Conservation (phyloP, 2,113 vertebrate species). For the Phocoena sinus region DNA sequence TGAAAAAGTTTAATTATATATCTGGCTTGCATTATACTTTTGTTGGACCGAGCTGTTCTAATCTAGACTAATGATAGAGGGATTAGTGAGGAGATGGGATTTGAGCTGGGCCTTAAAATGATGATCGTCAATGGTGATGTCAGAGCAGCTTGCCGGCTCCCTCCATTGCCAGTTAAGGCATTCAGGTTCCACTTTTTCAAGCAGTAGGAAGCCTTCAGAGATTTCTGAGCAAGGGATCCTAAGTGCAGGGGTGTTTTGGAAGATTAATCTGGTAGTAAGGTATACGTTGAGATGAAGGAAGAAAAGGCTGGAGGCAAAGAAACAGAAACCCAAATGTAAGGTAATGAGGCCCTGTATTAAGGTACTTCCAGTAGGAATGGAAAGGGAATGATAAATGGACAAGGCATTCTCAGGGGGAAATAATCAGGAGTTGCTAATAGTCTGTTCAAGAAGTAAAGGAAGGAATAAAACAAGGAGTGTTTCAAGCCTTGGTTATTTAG, state of each 20-base stretch:
- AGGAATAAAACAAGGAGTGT: neutral
- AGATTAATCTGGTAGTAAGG: neutral
- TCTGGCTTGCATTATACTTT: neutral
- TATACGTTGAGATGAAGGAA: neutral
- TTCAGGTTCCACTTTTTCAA: neutral
- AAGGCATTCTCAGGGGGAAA: neutral
- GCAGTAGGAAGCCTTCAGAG: neutral
- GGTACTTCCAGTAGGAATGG: neutral
- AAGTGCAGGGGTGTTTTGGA: neutral
- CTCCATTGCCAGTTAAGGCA: neutral
- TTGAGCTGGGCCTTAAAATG: neutral
- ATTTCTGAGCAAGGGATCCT: neutral
- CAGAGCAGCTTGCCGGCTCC: neutral
- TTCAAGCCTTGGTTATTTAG: neutral
- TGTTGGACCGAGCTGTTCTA: neutral
- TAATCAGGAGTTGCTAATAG: neutral
- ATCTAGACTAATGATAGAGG: neutral
- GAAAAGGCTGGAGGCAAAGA: neutral
- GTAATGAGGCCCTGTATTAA: neutral
- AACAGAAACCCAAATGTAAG: neutral
- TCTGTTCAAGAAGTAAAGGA: neutral
- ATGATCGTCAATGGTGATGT: neutral
- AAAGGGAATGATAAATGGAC: neutral
- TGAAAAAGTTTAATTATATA: neutral
- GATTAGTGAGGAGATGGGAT: neutral